Percentiles rank a stretch among this genome's conserved stretches.
Evolutionary conservation across 2,888 invertebrate genomes (phyloP).

Genomic region (Oxystoma pomonae): DNA sequence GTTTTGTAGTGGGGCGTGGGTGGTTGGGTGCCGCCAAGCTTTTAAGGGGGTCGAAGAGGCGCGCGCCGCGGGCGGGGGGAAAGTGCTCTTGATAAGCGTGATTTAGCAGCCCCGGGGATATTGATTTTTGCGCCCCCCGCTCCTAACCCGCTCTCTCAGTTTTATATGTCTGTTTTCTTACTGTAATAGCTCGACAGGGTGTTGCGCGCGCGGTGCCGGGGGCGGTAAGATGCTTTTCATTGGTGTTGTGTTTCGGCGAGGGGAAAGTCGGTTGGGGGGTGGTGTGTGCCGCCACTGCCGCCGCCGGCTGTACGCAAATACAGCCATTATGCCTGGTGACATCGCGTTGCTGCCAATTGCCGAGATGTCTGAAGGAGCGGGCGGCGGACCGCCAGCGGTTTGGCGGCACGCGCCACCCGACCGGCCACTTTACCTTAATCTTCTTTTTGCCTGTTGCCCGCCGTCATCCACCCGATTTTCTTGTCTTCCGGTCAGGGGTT

Average conservation of each 20-base stretch:
- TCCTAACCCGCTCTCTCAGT: constrained; percentile 48
- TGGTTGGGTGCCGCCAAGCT: constrained; percentile 24
- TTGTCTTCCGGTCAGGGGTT: constrained; percentile 1
- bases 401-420: constrained; percentile 28
- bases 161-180: constrained; percentile 56
- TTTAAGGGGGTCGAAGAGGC: constrained; percentile 31
- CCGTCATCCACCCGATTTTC: neutral
- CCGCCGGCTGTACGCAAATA: constrained; percentile 44
- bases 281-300: constrained; percentile 15
- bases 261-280: constrained; percentile 18
- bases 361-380: constrained; percentile 26
- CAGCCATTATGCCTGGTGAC: constrained; percentile 46
- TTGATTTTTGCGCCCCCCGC: constrained; percentile 50
- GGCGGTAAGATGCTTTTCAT: constrained; percentile 45
- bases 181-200: constrained; percentile 51
- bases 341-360: constrained; percentile 38
- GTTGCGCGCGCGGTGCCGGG: constrained; percentile 47
- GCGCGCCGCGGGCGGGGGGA: constrained; percentile 47
- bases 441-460: constrained; percentile 17
- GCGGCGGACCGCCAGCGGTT: constrained; percentile 3
- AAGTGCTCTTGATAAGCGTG: constrained; percentile 59
- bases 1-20: constrained; percentile 51
- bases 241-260: constrained; percentile 47
- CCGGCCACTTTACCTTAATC: constrained; percentile 6
- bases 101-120: constrained; percentile 73